These are phyloP conservation scores for Sebastes hubbsi DNA, from an alignment of 2,797 vertebrate species.

Conservation along the genomic window DNA sequence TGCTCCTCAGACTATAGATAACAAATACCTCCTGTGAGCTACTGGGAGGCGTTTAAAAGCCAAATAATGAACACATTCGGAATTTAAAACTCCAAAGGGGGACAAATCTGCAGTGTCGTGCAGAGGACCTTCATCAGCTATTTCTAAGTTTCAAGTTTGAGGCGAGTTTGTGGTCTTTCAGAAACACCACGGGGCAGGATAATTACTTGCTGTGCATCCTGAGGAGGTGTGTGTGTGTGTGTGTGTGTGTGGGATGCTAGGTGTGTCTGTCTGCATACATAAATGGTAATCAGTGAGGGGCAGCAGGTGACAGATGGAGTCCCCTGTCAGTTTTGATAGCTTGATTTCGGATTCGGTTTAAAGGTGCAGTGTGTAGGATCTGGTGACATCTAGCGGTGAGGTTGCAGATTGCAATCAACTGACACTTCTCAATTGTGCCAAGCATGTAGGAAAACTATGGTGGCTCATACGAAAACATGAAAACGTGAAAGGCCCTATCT, in stretches of 20 bases:
- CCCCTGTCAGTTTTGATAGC: slow-evolving; percentile 24
- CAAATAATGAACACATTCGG: slow-evolving; percentile 53
- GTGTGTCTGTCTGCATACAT: slow-evolving; percentile 33
- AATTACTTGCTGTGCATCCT: slow-evolving; percentile 41
- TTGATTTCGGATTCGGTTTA: slow-evolving; percentile 59
- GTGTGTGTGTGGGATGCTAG: slow-evolving; percentile 10
- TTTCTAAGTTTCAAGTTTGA: slow-evolving; percentile 54
- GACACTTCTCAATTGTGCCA: too few relatives aligned
- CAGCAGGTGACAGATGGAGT: slow-evolving; percentile 23
- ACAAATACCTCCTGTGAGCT: slow-evolving; percentile 42
- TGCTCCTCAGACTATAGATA: slow-evolving; percentile 55
- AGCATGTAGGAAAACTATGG: too few relatives aligned
- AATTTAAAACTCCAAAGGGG: slow-evolving; percentile 44
- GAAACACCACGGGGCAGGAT: slow-evolving; percentile 30
- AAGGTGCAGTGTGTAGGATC: too few relatives aligned
- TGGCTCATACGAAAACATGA: too few relatives aligned
- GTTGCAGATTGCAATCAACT: too few relatives aligned
- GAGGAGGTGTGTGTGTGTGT: not conserved
- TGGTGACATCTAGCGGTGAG: too few relatives aligned
- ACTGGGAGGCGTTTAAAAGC: slow-evolving; percentile 40
- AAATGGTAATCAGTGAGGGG: slow-evolving; percentile 36
- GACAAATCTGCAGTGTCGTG: slow-evolving; percentile 10
- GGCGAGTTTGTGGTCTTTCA: slow-evolving; percentile 39
- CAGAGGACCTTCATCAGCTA: slow-evolving; percentile 39
- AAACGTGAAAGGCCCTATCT: too few relatives aligned